Base-by-base conservation (phyloP, 2,888 invertebrate species). In the Ophion ellenae region DNA sequence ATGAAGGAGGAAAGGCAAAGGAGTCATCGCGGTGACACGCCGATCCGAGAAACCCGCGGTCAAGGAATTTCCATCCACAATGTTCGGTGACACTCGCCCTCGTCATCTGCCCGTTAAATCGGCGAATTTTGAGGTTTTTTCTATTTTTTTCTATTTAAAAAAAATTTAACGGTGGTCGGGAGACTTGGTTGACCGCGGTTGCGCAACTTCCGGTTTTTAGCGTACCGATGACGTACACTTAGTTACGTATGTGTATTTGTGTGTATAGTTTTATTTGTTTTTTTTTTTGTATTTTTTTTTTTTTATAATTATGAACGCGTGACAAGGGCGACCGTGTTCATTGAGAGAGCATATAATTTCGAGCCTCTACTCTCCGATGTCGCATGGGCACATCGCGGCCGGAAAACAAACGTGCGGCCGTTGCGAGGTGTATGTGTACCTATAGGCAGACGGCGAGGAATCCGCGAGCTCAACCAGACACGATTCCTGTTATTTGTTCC, bases 401-500 rank as follows among this genome's bases (percentile, higher is more conserved):
- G 40, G 47, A 10, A 20, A 63, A 71, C 17, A 47, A 53, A 71
- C 45, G 59, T 63, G 47, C 11, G n/a, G 32, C 45, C 61, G 63
- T 9, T 71, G 63, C 61, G 70, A 78, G 57, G 40, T 71, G 70
- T 71, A 63, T 73, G 81, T 63, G 61, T 17, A 14, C 14, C 11
- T 11, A 14, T 47, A 14, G 53, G 53, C 53, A 17, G 53, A 53
- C 74, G 81, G 74, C 84, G 77, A 82, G 63, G 82, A 80, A 83
- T 73, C 57, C 40, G 71, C 63, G 83, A 91, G 92, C 86, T 90
- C 94, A 93, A 90, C 94, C 92, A 93, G 91, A 93, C 94, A 93
- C 93, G 92, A 92, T 93, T 94, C 94, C 94, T 93, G 94, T 91
- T 92, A 91, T 93, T 94, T 92, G 92, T 93, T 91, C 91, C 89